These are phyloP conservation scores for Orthosia gracilis DNA, from an alignment of 2,888 invertebrate genomes.

Conservation along the genomic window DNA sequence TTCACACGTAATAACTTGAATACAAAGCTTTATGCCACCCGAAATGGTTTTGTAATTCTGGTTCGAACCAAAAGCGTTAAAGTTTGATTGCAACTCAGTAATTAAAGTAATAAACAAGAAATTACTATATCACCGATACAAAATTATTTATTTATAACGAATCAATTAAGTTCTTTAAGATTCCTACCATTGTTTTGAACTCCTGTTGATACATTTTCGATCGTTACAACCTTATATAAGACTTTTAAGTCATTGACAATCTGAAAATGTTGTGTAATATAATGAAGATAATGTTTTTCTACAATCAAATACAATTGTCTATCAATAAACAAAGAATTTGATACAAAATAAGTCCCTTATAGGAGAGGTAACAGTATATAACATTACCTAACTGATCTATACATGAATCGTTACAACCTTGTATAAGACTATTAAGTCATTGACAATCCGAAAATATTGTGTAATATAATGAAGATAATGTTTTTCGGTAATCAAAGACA, in stretches of 20 bases:
- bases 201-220: neutral
- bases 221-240: slow-evolving; percentile 3
- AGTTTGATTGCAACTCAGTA: neutral
- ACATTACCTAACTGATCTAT: too few relatives aligned
- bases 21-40: slow-evolving; percentile 17
- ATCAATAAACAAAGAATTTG: neutral
- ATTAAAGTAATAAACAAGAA: slow-evolving; percentile 2
- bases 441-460: too few relatives aligned
- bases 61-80: neutral
- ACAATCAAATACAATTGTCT: neutral
- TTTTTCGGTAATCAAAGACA: too few relatives aligned
- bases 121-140: neutral
- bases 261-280: neutral
- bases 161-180: neutral
- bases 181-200: neutral
- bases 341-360: neutral
- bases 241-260: neutral
- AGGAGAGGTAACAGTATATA: neutral
- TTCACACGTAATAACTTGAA: slow-evolving; percentile 15
- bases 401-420: too few relatives aligned
- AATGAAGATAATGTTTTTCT: neutral
- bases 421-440: too few relatives aligned
- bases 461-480: too few relatives aligned
- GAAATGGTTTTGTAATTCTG: slow-evolving; percentile 10
- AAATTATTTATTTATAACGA: neutral